Evolutionary conservation across 2,888 invertebrate species (phyloP), one percentile per base, ranked within the genome.

Genomic region (Amphipyra tragopoginis): DNA sequence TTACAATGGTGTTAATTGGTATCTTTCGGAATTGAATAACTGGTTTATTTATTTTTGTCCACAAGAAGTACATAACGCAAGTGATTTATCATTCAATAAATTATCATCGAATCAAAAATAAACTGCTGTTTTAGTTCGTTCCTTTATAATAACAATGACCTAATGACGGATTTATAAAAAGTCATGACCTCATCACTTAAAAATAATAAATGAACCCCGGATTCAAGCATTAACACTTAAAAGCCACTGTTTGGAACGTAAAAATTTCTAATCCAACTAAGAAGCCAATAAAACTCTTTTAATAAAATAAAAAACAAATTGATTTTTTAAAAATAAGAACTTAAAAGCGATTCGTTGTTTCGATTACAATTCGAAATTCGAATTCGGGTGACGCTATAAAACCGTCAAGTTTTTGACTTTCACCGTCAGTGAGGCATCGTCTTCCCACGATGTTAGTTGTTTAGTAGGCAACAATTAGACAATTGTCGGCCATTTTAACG

Each of bases 401-500:
- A 86, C 82, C 82, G 86, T 85, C 81, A 76, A 78, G 86, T 82
- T 87, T 88, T 87, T 84, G 87, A 91, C 93, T 93, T 93, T 93
- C 93, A 87, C 92, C 90, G 83, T 90, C 92, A 92, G 85, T 93
- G 81, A 76, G 79, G 75, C 74, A 75, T 77, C 79, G 88, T 90
- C 92, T 93, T 94, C 94, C 93, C 93, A 94, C 94, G 94, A 90
- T 88, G 91, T 76, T 81, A 84, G 89, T 88, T 87, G 89, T 90
- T 86, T 89, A 88, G 90, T 90, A 88, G 88, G 86, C 87, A 92
- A 94, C 93, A 94, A 94, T 94, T 93, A 93, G 93, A 94, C 94
- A 94, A 94, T 94, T 93, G 94, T 92, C 92, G 93, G 91, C 89
- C 91, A 89, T 89, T 93, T 93, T 93, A 92, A 93, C 93, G 93